Evolutionary conservation across 1,140 invertebrate genomes (phyloP).

Genomic region (Sitobion miscanthi): DNA sequence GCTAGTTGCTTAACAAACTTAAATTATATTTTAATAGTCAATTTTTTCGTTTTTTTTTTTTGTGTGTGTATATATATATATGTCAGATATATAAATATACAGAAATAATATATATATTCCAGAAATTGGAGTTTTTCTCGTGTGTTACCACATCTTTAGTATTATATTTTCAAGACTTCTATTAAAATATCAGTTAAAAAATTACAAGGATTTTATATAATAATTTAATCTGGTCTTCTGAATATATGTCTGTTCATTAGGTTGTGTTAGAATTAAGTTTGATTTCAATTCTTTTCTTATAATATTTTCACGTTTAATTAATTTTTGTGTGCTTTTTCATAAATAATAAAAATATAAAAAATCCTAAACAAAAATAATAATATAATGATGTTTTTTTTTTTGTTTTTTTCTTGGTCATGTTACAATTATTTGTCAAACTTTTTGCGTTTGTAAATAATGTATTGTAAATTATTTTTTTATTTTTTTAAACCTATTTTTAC

Average conservation of each 20-base stretch:
- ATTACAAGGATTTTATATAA: not conserved
- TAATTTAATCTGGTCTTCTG: constrained; percentile 34
- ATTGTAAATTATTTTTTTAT: constrained; percentile 51
- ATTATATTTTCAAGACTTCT: constrained; percentile 13
- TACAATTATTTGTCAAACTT: constrained; percentile 56
- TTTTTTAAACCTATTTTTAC: constrained; percentile 41
- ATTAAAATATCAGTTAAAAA: not conserved
- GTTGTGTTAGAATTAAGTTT: constrained; percentile 43
- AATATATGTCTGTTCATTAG: constrained; percentile 37
- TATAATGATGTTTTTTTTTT: not conserved
- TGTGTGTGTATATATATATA: not conserved
- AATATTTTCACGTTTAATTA: not conserved
- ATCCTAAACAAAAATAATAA: constrained; percentile 22
- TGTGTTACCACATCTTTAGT: constrained; percentile 31
- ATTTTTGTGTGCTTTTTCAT: constrained; percentile 41
- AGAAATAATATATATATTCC: constrained; percentile 10
- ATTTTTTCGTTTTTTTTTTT: not conserved
- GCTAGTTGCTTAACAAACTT: not conserved
- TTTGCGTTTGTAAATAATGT: constrained; percentile 51
- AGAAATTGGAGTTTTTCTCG: not conserved
- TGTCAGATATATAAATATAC: not conserved
- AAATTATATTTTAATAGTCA: not conserved
- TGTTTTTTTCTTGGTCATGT: not conserved
- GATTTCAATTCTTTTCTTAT: constrained; percentile 36
- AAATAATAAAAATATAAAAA: constrained; percentile 40